Percentiles rank a stretch among this genome's conserved stretches.
Conservation (phyloP, 2,797 vertebrate species). For the Tapera naevia region DNA sequence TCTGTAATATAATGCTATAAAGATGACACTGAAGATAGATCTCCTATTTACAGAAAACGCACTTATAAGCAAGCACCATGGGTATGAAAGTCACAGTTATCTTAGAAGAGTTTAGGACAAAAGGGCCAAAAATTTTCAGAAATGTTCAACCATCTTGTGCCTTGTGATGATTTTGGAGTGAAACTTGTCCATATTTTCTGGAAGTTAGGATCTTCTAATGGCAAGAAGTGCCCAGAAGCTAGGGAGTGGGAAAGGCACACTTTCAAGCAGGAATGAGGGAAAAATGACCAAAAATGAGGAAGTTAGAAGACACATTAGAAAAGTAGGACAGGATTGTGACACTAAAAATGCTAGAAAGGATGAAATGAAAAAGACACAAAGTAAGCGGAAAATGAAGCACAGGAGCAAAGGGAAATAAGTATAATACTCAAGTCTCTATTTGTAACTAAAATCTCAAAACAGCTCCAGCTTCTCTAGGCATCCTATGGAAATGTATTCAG, state of each 20-base stretch:
- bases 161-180: background rate
- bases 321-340: background rate
- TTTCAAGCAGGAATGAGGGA: background rate
- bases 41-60: background rate
- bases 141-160: background rate
- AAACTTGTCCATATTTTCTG: background rate
- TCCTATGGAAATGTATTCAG: background rate
- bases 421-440: background rate
- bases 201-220: background rate
- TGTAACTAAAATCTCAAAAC: background rate
- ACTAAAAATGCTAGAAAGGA: background rate
- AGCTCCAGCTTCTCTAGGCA: background rate
- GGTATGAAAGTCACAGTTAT: background rate
- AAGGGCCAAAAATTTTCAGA: background rate
- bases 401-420: background rate
- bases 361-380: background rate
- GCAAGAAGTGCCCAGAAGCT: background rate
- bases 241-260: background rate
- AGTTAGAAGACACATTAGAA: background rate
- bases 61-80: background rate
- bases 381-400: background rate
- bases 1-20: background rate
- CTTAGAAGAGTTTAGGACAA: background rate
- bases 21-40: background rate
- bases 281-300: background rate